These are phyloP conservation scores for Gymnocheta viridis DNA, from an alignment of 2,888 invertebrate genomes.

Conservation along the genomic window DNA sequence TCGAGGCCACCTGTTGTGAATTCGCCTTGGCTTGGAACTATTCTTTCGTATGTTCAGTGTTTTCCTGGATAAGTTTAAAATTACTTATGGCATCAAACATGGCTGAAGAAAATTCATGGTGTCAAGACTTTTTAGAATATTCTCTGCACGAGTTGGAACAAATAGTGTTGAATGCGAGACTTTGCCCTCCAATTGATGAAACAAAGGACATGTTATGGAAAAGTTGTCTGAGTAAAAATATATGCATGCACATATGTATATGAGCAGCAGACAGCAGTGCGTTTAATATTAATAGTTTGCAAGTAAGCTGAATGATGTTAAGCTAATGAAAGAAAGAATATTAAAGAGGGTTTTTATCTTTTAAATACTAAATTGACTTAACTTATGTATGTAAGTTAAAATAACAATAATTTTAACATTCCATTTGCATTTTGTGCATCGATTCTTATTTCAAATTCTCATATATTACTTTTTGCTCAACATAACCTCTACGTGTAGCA, in stretches of 20 bases:
- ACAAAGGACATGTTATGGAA: constrained; percentile 84
- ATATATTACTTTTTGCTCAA: too few species aligned
- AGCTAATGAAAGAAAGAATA: neutral
- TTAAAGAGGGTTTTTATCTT: too few species aligned
- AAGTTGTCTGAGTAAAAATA: constrained; percentile 82
- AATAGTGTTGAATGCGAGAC: constrained; percentile 82
- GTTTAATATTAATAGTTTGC: constrained; percentile 84
- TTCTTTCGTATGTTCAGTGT: constrained; percentile 90
- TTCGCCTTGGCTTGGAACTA: too few species aligned
- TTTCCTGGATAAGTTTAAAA: constrained; percentile 89
- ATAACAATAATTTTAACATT: too few species aligned
- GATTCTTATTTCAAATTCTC: too few species aligned
- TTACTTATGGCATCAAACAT: constrained; percentile 78
- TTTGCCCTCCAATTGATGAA: constrained; percentile 83
- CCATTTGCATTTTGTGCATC: too few species aligned
- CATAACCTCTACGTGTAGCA: too few species aligned
- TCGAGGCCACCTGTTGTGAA: too few species aligned
- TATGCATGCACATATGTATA: too few species aligned
- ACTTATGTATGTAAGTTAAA: too few species aligned
- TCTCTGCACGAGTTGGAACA: constrained; percentile 86
- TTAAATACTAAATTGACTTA: too few species aligned
- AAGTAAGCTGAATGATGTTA: constrained; percentile 71
- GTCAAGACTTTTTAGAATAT: constrained; percentile 83
- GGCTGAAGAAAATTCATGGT: constrained; percentile 80
- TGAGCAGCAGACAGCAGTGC: constrained; percentile 85